phyloP scores from a whole-genome alignment of 2,113 vertebrate genomes.

The Aspiorhynchus laticeps region DNA sequence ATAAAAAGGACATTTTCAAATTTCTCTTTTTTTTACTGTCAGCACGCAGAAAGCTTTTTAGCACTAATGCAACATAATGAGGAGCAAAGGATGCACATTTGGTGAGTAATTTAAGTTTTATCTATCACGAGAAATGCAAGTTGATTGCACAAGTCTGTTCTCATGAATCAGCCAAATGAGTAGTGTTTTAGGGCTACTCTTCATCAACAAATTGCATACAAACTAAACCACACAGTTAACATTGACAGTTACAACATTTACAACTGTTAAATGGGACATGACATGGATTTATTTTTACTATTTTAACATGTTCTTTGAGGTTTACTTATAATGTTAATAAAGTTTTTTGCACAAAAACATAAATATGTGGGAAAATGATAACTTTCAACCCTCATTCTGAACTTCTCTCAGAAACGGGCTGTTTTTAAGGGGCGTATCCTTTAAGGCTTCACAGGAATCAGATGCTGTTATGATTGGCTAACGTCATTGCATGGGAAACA shows the following conservation, averaged over 20 bases:
- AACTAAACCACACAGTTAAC: neutral
- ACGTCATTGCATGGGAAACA: too few relatives aligned
- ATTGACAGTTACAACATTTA: neutral
- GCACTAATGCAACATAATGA: slow-evolving; percentile 10
- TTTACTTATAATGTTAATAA: too few relatives aligned
- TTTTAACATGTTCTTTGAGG: too few relatives aligned
- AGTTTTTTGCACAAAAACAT: too few relatives aligned
- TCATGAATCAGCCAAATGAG: neutral
- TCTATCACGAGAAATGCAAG: neutral
- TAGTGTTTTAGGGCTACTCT: neutral
- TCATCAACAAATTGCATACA: neutral
- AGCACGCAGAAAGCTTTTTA: neutral
- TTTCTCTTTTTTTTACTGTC: neutral
- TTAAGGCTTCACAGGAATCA: too few relatives aligned
- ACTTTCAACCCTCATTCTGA: too few relatives aligned
- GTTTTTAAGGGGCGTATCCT: too few relatives aligned
- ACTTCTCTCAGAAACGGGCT: too few relatives aligned
- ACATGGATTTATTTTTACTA: too few relatives aligned
- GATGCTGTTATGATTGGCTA: too few relatives aligned
- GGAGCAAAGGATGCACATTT: neutral
- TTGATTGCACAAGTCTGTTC: neutral
- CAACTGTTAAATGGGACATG: neutral
- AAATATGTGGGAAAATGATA: too few relatives aligned
- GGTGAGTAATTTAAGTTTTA: neutral
- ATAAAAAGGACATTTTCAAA: neutral